phyloP scores from a whole-genome alignment of 1,140 invertebrate species.

The Acyrthosiphon pisum region DNA sequence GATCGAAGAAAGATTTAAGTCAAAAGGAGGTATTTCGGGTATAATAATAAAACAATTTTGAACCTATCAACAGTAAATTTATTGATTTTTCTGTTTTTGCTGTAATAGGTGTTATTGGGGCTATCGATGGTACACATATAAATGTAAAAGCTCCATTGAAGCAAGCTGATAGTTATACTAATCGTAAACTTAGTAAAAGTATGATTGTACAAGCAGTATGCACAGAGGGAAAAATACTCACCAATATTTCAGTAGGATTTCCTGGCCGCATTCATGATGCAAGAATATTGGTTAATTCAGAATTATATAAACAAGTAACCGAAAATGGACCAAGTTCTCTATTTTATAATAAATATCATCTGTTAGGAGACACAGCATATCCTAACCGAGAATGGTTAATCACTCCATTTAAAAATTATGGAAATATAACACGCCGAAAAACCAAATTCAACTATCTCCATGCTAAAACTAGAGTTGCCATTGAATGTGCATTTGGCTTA shows the following conservation, averaged over 20 bases:
- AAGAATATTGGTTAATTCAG: neutral
- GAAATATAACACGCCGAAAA: neutral
- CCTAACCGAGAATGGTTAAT: neutral
- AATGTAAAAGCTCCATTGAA: neutral
- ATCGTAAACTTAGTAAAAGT: neutral
- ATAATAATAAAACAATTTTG: neutral
- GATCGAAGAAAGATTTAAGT: neutral
- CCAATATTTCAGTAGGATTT: neutral
- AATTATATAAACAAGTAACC: neutral
- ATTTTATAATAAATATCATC: neutral
- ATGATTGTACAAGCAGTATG: neutral
- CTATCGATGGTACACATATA: neutral
- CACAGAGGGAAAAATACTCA: neutral
- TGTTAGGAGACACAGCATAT: neutral
- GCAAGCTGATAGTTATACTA: neutral
- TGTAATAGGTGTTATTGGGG: neutral
- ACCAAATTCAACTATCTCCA: neutral
- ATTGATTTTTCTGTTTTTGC: neutral
- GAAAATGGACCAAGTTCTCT: neutral
- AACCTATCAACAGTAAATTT: neutral
- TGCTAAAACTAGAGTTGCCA: neutral
- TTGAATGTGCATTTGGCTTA: constrained; percentile 9
- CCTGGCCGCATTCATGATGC: neutral
- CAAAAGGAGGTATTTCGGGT: neutral
- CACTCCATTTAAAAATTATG: neutral